Evolutionary conservation across 2,888 invertebrate species (phyloP).

Genomic region (Cremastobaeus sp.): DNA sequence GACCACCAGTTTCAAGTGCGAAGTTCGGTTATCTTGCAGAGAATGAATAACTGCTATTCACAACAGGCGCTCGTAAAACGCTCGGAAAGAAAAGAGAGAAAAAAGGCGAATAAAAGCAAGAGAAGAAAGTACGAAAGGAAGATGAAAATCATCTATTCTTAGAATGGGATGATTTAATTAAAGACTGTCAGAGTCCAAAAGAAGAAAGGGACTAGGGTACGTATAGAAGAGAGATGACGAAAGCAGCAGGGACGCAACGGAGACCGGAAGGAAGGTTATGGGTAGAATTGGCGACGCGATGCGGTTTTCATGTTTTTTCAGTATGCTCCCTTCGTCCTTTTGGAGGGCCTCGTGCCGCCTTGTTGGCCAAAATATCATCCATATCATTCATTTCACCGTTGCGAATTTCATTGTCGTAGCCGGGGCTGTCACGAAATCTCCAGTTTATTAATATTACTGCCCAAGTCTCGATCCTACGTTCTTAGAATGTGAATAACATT

Average conservation of each 20-base stretch:
- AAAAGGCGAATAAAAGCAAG: slow-evolving; percentile 24
- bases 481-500: slow-evolving; percentile 20
- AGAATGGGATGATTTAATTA: slow-evolving; percentile 71
- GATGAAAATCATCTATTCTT: slow-evolving; percentile 63
- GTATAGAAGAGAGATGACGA: slow-evolving; percentile 53
- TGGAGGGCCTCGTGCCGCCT: slow-evolving; percentile 74
- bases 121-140: slow-evolving; percentile 44
- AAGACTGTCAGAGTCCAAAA: slow-evolving; percentile 69
- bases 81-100: slow-evolving; percentile 28
- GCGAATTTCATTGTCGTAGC: slow-evolving; percentile 70
- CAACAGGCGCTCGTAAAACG: slow-evolving; percentile 59
- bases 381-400: slow-evolving; percentile 69
- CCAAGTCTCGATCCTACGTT: slow-evolving; percentile 20
- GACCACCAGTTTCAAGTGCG: slow-evolving; percentile 20
- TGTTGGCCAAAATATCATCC: slow-evolving; percentile 73
- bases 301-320: slow-evolving; percentile 79
- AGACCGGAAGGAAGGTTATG: slow-evolving; percentile 77
- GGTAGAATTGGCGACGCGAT: slow-evolving; percentile 74
- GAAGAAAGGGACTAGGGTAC: slow-evolving; percentile 36
- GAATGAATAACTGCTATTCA: slow-evolving; percentile 54
- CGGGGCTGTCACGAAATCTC: too few species aligned
- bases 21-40: slow-evolving; percentile 44
- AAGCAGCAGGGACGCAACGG: slow-evolving; percentile 63
- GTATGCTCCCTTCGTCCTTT: slow-evolving; percentile 69
- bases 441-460: too few species aligned